phyloP scores from a whole-genome alignment of 2,888 invertebrate genomes.

The Electrophaes corylata region DNA sequence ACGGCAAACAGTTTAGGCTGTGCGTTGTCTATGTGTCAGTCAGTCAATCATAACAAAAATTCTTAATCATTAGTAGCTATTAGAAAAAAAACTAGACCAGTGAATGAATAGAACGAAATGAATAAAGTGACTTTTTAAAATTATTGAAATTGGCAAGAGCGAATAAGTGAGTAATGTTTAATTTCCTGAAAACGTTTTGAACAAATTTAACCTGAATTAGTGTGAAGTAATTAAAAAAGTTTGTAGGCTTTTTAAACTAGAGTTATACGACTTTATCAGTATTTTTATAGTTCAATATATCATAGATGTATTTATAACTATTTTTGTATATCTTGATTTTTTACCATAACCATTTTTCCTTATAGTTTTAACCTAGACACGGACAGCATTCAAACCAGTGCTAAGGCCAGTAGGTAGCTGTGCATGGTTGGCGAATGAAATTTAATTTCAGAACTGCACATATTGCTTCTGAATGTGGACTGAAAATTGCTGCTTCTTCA shows the following conservation, averaged over 20 bases:
- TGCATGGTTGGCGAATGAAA: conserved; percentile 13
- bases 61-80: no score
- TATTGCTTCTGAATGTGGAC: conserved; percentile 1
- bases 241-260: background rate
- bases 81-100: no score
- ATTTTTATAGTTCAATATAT: no score
- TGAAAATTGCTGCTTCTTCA: conserved; percentile 16
- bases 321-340: no score
- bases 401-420: background rate
- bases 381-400: background rate
- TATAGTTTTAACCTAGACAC: no score
- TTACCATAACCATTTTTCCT: no score
- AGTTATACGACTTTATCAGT: no score
- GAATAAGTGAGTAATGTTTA: background rate
- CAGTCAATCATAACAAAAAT: no score
- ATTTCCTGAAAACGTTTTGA: background rate
- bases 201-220: background rate
- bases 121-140: background rate
- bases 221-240: background rate
- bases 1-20: no score
- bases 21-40: no score
- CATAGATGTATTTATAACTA: no score
- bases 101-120: background rate
- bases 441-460: conserved; percentile 19
- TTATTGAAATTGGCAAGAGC: background rate